Conservation (phyloP, 2,113 vertebrate species). For the Glaucomys volans region DNA sequence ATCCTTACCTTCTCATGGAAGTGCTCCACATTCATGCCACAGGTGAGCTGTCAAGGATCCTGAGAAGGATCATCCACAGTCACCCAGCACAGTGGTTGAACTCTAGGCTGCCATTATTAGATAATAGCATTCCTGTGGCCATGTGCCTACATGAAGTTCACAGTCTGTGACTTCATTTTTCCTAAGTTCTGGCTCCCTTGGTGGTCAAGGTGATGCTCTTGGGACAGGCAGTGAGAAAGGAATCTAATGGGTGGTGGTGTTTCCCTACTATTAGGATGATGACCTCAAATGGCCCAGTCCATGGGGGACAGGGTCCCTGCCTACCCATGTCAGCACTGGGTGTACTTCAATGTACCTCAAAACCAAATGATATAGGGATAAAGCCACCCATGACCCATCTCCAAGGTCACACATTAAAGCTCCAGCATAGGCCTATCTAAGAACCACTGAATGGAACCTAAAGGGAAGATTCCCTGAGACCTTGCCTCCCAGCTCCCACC, state of each 20-base stretch:
- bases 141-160: not conserved
- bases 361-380: not conserved
- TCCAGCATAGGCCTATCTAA: not conserved
- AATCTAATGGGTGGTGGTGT: not conserved
- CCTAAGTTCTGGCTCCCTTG: not conserved
- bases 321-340: not conserved
- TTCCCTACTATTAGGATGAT: not conserved
- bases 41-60: not conserved
- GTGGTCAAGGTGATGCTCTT: not conserved
- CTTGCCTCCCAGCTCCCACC: not conserved
- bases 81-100: not conserved
- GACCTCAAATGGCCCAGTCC: not conserved
- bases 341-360: not conserved
- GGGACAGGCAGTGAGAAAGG: not conserved
- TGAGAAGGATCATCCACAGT: not conserved
- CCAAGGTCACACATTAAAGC: not conserved
- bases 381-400: not conserved
- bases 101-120: not conserved
- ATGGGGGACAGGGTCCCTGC: not conserved
- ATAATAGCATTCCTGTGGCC: not conserved
- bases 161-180: not conserved
- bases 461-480: not conserved
- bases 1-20: not conserved
- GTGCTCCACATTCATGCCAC: not conserved
- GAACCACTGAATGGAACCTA: not conserved